Conservation (phyloP, 2,113 vertebrate genomes). For the Onychostruthus taczanowskii region DNA sequence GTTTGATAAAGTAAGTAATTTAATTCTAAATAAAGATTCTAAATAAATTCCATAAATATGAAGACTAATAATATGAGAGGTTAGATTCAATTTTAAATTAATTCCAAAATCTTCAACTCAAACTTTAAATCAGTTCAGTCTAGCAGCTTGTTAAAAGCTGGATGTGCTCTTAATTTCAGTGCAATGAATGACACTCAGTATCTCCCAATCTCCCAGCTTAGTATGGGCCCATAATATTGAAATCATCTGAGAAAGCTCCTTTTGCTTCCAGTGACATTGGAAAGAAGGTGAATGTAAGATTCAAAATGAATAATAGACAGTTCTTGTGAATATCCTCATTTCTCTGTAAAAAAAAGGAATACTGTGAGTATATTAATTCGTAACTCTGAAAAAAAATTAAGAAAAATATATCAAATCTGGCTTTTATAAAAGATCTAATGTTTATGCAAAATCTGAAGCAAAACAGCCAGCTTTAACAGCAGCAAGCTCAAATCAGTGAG, state of each 20-base stretch:
- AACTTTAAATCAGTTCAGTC: background rate
- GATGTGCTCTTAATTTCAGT: background rate
- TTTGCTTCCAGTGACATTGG: background rate
- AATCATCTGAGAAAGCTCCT: background rate
- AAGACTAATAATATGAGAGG: background rate
- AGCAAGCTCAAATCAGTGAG: background rate
- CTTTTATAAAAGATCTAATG: background rate
- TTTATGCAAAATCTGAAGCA: conserved; percentile 13
- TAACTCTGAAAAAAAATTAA: background rate
- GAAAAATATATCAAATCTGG: background rate
- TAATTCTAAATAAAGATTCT: background rate
- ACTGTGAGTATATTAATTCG: background rate
- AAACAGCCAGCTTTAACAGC: background rate
- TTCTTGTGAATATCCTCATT: background rate
- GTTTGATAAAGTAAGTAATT: background rate
- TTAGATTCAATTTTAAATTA: conserved; percentile 22
- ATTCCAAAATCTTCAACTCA: background rate
- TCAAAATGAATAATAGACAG: background rate
- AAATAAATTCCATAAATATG: conserved; percentile 3
- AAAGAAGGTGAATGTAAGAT: background rate
- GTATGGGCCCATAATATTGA: background rate
- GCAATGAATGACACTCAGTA: background rate
- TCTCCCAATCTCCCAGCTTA: background rate
- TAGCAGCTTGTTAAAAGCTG: background rate
- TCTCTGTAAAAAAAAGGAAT: background rate